Evolutionary conservation across 2,797 vertebrate genomes (phyloP).

Genomic region (Alectoris magna): DNA sequence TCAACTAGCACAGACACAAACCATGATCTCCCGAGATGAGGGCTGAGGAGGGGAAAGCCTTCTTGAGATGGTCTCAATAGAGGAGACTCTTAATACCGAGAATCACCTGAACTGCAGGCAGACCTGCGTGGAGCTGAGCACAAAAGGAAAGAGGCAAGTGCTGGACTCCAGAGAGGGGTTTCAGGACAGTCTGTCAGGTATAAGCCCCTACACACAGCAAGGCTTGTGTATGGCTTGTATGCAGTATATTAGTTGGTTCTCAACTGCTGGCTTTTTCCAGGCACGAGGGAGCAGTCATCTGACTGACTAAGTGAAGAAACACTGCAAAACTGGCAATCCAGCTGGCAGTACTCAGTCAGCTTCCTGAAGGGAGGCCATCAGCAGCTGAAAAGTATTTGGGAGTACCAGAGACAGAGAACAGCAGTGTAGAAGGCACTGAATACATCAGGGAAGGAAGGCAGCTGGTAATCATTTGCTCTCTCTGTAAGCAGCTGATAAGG

Average conservation of each 20-base stretch:
- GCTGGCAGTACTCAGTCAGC: background rate
- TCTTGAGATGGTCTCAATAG: background rate
- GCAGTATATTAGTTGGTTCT: accelerated
- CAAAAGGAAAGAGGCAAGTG: background rate
- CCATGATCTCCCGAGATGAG: accelerated
- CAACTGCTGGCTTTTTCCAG: background rate
- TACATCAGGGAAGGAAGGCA: background rate
- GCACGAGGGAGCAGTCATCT: background rate
- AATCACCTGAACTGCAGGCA: background rate
- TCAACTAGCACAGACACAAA: accelerated
- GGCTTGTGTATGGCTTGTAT: accelerated
- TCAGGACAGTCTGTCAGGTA: background rate
- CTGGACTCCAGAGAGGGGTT: background rate
- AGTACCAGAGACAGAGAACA: background rate
- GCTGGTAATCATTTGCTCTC: background rate
- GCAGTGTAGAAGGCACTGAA: background rate
- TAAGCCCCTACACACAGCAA: background rate
- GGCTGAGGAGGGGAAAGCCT: accelerated
- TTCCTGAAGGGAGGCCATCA: background rate
- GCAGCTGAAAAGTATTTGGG: background rate
- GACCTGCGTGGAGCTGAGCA: background rate
- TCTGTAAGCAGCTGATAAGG: background rate
- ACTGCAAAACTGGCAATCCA: background rate
- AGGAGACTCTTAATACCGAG: background rate
- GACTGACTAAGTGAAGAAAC: background rate